Percentiles rank a stretch among this genome's conserved stretches.
phyloP scores from a whole-genome alignment of 2,797 vertebrate genomes.

The Botia kubotai region DNA sequence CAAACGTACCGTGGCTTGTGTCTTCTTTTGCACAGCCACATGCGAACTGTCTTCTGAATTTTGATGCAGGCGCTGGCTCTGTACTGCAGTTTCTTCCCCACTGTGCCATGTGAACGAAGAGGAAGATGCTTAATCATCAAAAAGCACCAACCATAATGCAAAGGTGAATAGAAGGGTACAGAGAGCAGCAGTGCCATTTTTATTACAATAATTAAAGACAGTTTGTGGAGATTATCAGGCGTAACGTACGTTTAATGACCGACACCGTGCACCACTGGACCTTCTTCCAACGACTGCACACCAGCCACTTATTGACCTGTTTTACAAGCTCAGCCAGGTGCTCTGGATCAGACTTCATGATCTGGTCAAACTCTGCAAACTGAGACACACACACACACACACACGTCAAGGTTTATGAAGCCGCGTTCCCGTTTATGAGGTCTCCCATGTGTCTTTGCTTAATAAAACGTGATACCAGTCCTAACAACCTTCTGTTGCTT shows the following conservation, averaged over 20 bases:
- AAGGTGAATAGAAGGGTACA: neutral
- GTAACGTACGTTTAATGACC: slow-evolving; percentile 92
- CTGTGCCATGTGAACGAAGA: slow-evolving; percentile 69
- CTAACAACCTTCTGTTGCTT: slow-evolving; percentile 15
- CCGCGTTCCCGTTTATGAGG: neutral
- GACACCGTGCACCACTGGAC: slow-evolving; percentile 95
- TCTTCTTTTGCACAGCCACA: slow-evolving; percentile 96
- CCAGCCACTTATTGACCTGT: slow-evolving; percentile 94
- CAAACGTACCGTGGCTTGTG: slow-evolving; percentile 92
- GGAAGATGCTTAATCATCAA: slow-evolving; percentile 46
- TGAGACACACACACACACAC: slow-evolving; percentile 61
- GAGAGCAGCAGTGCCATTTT: neutral
- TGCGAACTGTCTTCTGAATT: slow-evolving; percentile 96
- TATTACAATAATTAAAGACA: neutral
- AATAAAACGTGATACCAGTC: neutral
- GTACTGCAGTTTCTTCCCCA: slow-evolving; percentile 95
- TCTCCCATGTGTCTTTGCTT: neutral
- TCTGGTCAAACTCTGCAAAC: slow-evolving; percentile 99
- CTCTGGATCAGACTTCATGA: slow-evolving; percentile 98
- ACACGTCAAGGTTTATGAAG: slow-evolving; percentile 13
- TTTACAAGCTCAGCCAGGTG: slow-evolving; percentile 93
- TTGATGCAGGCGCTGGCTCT: slow-evolving; percentile 93
- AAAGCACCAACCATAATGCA: slow-evolving; percentile 9
- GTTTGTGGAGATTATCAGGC: slow-evolving; percentile 10
- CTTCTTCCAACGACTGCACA: slow-evolving; percentile 97